phyloP scores from a whole-genome alignment of 2,797 vertebrate genomes.

The Semotilus atromaculatus region DNA sequence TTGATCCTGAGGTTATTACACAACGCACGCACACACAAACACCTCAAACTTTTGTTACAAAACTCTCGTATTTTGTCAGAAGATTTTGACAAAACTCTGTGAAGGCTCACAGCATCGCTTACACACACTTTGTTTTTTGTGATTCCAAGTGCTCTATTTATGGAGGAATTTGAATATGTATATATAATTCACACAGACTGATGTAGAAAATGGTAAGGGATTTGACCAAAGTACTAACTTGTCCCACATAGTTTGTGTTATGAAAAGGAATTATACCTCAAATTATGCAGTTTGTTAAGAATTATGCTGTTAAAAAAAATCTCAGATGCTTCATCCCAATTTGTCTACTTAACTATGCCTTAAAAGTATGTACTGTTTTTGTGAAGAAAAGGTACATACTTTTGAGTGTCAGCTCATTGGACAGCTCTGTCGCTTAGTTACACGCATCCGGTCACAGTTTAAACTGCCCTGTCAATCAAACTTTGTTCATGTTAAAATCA shows the following conservation, averaged over 20 bases:
- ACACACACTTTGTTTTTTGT: background rate
- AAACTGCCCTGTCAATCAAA: too few relatives aligned
- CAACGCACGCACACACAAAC: conserved; percentile 8
- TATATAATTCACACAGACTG: background rate
- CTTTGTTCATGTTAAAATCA: too few relatives aligned
- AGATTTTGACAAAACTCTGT: conserved; percentile 43
- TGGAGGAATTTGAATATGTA: background rate
- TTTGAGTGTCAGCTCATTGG: too few relatives aligned
- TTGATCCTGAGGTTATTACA: conserved; percentile 46
- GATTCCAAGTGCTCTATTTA: background rate
- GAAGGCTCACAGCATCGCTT: conserved; percentile 13
- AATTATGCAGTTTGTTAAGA: background rate
- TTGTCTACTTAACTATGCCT: too few relatives aligned
- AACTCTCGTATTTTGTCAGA: conserved; percentile 31
- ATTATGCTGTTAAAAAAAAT: background rate
- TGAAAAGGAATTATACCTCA: background rate
- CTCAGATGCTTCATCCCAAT: background rate
- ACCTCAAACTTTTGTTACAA: conserved; percentile 24
- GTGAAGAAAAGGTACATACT: too few relatives aligned
- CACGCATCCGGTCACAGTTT: too few relatives aligned
- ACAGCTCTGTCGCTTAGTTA: too few relatives aligned
- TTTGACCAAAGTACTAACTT: background rate
- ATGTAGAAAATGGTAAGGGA: background rate
- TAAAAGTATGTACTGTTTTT: too few relatives aligned
- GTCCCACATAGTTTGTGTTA: background rate